Evolutionary conservation across 1,140 invertebrate species (phyloP).

Genomic region (Stegodyphus mimosarum): DNA sequence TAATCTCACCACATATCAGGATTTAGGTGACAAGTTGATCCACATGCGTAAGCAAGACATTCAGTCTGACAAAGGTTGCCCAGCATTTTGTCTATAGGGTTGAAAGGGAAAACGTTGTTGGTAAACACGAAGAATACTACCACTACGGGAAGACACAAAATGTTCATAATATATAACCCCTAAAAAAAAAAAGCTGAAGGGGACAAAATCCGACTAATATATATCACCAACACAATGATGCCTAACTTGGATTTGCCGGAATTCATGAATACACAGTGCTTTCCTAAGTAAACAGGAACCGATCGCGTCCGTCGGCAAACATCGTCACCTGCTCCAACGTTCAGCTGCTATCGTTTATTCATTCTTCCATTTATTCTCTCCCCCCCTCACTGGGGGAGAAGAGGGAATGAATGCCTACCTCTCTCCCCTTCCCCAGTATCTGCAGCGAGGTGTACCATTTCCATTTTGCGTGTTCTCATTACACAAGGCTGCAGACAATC

Average conservation of each 20-base stretch:
- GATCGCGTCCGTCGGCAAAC: not conserved
- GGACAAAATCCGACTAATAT: too few relatives aligned
- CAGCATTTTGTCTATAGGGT: too few relatives aligned
- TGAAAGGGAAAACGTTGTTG: too few relatives aligned
- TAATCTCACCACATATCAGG: too few relatives aligned
- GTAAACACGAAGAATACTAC: too few relatives aligned
- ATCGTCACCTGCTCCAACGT: not conserved
- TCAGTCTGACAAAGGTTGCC: too few relatives aligned
- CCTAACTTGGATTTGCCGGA: not conserved
- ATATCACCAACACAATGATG: too few relatives aligned
- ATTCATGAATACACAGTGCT: not conserved
- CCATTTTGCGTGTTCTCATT: not conserved
- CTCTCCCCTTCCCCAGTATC: not conserved
- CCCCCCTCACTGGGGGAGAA: not conserved
- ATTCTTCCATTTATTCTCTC: not conserved
- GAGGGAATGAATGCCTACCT: not conserved
- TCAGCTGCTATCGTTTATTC: constrained; percentile 13
- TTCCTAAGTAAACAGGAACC: constrained; percentile 41
- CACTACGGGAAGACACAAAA: too few relatives aligned
- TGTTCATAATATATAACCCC: too few relatives aligned
- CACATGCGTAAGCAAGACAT: too few relatives aligned
- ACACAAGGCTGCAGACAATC: not conserved
- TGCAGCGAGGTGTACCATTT: not conserved
- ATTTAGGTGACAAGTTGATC: too few relatives aligned
- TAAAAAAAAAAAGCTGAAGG: too few relatives aligned